A percentile compares a stretch with the other conserved stretches of the same genome.
Evolutionary conservation across 2,888 invertebrate species (phyloP).

Genomic region (Heliothis peltigera): DNA sequence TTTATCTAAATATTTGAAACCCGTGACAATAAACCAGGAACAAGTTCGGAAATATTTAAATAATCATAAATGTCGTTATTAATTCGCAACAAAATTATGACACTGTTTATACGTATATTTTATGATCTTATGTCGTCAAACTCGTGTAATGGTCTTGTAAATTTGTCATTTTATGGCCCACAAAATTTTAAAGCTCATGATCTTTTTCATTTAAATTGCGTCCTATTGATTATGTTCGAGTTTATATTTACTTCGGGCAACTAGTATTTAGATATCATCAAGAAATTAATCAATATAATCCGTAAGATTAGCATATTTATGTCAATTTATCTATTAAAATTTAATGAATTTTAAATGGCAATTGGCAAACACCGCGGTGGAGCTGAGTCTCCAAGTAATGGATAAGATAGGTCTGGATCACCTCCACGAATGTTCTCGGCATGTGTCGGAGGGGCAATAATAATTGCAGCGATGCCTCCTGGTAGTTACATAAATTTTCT

Average conservation of each 20-base stretch:
- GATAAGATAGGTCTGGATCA: conserved; percentile 20
- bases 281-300: conserved; percentile 61
- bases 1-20: background rate
- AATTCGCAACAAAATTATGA: conserved; percentile 76
- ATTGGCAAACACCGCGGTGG: conserved; percentile 41
- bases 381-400: conserved; percentile 24
- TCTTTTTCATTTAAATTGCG: conserved; percentile 67
- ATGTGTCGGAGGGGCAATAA: conserved; percentile 71
- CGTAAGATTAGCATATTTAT: conserved; percentile 58
- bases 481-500: conserved; percentile 84
- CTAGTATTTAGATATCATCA: conserved; percentile 49
- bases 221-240: conserved; percentile 53
- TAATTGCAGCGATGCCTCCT: conserved; percentile 82
- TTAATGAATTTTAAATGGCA: conserved; percentile 54
- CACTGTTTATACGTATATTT: conserved; percentile 72
- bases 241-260: conserved; percentile 49
- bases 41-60: conserved; percentile 58
- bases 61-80: conserved; percentile 73
- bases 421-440: conserved; percentile 41
- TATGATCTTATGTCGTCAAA: conserved; percentile 72
- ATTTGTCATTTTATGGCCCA: conserved; percentile 75
- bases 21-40: conserved; percentile 56
- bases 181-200: conserved; percentile 68
- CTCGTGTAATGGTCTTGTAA: conserved; percentile 74
- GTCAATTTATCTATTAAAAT: conserved; percentile 51